Base-by-base conservation (phyloP, 2,888 invertebrate genomes). In the Troglohyphantes excavatus region DNA sequence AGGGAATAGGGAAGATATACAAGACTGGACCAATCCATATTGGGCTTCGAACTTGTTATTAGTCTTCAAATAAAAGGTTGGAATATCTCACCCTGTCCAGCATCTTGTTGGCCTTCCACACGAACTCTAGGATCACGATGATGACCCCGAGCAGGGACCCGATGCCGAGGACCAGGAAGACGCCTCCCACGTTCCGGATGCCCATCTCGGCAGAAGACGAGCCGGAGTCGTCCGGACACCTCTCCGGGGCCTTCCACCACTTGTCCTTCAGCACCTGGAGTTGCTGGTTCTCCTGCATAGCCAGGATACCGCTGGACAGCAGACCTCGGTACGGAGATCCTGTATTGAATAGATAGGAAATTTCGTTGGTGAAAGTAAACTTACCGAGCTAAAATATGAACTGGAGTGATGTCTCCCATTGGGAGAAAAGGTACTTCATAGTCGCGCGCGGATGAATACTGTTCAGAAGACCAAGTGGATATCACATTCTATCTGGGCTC, bases 251-350 rank as follows among this genome's bases (percentile, higher is more conserved):
- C 17, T 91, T 97, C 99, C 99, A 99, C 99, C 99, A 99, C 93
- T 97, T 96, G 46, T 98, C 97, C 95, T 92, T 92, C 26, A 92
- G 78, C 27, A 90, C 84, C 46, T 92, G 98, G 90, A 99, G 95
- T 94, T 96, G 96, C 68, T 98, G 98, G 93, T 97, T 97, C 94
- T 99, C 99, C 94, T 99, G 99, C 59, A 99, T 95, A 94, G 97
- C 97, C 75, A 99, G 94, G 92, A 99, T 98, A 63, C 98, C 98
- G 46, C 97, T 97, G 93, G 98, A 98, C 92, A 99, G 97, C 79
- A 97, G 96, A 82, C 98, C 98, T 92, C 98, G 95, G 94, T 97
- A 98, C 33, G 98, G 98, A 0, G 99, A 99, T 94, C 97, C 98
- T 97, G n/a, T n/a, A n/a, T n/a, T n/a, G n/a, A n/a, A n/a, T n/a